Percentiles rank a stretch among this genome's conserved stretches.
These are phyloP conservation scores for Eulemur macaco DNA, from an alignment of 2,113 vertebrate species.

Conservation along the genomic window DNA sequence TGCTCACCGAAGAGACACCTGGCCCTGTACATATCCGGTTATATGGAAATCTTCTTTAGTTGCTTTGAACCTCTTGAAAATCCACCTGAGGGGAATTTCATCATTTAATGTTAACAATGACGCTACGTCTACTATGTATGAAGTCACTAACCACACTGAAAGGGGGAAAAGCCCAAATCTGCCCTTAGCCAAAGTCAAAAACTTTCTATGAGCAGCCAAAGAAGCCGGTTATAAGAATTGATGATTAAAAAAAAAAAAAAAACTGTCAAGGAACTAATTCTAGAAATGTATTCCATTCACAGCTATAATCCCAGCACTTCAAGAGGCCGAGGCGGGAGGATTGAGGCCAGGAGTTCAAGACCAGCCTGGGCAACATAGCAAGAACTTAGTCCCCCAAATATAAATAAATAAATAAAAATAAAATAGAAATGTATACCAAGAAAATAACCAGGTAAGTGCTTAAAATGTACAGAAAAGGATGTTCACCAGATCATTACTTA, in stretches of 20 bases:
- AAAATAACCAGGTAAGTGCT: slow-evolving; percentile 13
- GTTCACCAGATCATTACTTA: neutral
- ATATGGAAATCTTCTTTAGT: neutral
- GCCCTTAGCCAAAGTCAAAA: neutral
- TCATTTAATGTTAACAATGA: neutral
- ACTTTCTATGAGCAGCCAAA: neutral
- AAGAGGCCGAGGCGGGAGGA: too few relatives aligned
- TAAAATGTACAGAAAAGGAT: neutral
- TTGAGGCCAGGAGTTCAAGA: too few relatives aligned
- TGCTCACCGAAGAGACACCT: too few relatives aligned
- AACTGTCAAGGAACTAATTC: neutral
- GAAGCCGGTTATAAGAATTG: neutral
- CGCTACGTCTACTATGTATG: neutral
- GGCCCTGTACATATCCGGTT: neutral
- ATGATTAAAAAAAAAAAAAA: too few relatives aligned
- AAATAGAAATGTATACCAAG: neutral
- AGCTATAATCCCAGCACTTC: too few relatives aligned
- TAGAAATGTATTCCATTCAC: neutral
- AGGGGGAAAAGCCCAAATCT: neutral
- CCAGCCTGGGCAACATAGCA: too few relatives aligned
- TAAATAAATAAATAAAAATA: too few relatives aligned
- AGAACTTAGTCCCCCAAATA: too few relatives aligned
- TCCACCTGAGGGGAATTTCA: neutral
- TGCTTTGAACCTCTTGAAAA: neutral
- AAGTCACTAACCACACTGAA: neutral